A percentile compares a stretch with the other conserved stretches of the same genome.
phyloP scores from a whole-genome alignment of 2,888 invertebrate species.

The Alloplasta piceator region DNA sequence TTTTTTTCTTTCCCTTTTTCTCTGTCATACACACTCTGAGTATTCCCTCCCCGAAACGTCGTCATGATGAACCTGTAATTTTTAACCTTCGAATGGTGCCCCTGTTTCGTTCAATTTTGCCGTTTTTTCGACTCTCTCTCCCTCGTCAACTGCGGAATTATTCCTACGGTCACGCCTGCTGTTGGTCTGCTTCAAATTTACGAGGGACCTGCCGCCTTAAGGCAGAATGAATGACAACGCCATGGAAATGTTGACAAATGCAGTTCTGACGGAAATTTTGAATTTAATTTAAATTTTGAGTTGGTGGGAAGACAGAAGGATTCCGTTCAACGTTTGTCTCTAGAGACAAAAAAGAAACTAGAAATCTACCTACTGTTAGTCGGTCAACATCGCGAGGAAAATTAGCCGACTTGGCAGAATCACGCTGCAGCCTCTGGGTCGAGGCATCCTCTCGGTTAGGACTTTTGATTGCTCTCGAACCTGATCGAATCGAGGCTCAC shows the following conservation, averaged over 20 bases:
- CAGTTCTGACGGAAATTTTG: not conserved
- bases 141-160: conserved; percentile 30
- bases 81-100: conserved; percentile 55
- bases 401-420: not conserved
- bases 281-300: not conserved
- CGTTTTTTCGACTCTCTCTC: conserved; percentile 14
- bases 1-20: conserved; percentile 36
- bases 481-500: conserved; percentile 61
- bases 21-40: conserved; percentile 24
- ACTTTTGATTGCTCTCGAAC: conserved; percentile 70
- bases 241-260: not conserved
- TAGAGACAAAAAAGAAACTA: not conserved
- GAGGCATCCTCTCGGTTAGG: conserved; percentile 65
- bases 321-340: not conserved
- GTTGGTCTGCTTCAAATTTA: not conserved
- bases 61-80: conserved; percentile 52
- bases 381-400: not conserved
- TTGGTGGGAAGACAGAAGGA: too few species aligned
- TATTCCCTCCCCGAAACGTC: conserved; percentile 5
- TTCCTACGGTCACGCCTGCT: conserved; percentile 9
- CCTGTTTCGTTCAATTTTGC: conserved; percentile 42
- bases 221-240: not conserved
- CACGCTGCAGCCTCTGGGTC: conserved; percentile 67
- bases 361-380: not conserved
- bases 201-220: not conserved